Evolutionary conservation across 2,888 invertebrate genomes (phyloP).

Genomic region (Embidobia sp.): DNA sequence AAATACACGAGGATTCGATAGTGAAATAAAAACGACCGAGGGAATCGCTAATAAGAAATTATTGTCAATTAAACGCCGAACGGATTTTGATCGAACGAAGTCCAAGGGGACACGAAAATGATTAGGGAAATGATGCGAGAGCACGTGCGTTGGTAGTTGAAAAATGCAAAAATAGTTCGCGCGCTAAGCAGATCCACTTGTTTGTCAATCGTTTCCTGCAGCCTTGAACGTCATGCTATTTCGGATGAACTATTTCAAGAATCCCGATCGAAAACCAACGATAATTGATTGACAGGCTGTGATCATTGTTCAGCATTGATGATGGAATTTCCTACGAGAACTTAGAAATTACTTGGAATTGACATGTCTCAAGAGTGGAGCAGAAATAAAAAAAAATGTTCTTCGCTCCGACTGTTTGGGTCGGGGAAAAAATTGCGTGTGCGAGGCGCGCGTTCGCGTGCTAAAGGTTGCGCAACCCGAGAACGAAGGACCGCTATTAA

Average conservation of each 20-base stretch:
- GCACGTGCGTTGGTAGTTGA: conserved; percentile 18
- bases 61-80: conserved; percentile 19
- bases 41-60: conserved; percentile 22
- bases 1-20: background rate
- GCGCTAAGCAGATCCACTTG: conserved; percentile 66
- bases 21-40: background rate
- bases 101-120: conserved; percentile 60
- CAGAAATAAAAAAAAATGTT: too few relatives aligned
- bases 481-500: conserved; percentile 29
- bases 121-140: conserved; percentile 48
- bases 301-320: conserved; percentile 12
- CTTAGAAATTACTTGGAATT: too few relatives aligned
- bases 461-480: conserved; percentile 37
- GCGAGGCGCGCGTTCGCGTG: conserved; percentile 23
- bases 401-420: too few relatives aligned
- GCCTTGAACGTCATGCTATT: conserved; percentile 71
- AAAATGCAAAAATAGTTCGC: conserved; percentile 63
- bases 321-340: conserved; percentile 4
- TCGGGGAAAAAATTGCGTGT: too few relatives aligned
- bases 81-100: conserved; percentile 48
- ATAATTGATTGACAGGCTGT: conserved; percentile 31
- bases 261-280: conserved; percentile 44
- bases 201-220: conserved; percentile 75
- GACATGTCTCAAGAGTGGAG: too few relatives aligned
- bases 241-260: conserved; percentile 57